phyloP scores from a whole-genome alignment of 1,140 invertebrate species.

The Dryas iulia region DNA sequence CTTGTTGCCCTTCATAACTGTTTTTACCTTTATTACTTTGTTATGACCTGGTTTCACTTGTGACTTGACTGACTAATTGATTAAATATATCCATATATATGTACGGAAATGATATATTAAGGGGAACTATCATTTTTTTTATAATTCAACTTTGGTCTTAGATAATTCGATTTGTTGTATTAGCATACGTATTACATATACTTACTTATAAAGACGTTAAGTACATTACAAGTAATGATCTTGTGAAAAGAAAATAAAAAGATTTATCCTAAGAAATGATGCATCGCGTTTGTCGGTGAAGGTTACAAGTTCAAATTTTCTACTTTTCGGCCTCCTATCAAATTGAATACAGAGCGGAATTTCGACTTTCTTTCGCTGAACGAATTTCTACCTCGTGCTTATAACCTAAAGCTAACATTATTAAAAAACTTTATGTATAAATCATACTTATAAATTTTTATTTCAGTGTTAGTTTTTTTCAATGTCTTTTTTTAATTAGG shows the following conservation, averaged over 20 bases:
- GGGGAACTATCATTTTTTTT: too few species aligned
- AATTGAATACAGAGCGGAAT: too few species aligned
- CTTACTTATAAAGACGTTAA: not conserved
- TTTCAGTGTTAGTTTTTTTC: not conserved
- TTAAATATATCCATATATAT: not conserved
- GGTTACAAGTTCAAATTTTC: too few species aligned
- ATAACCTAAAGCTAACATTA: too few species aligned
- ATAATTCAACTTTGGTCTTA: too few species aligned
- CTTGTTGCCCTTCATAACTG: not conserved
- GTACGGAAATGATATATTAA: not conserved
- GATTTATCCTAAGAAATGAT: too few species aligned
- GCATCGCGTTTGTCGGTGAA: too few species aligned
- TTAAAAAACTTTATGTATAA: too few species aligned
- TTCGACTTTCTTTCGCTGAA: too few species aligned
- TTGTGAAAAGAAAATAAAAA: not conserved
- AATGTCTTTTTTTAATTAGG: not conserved
- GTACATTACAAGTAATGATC: not conserved
- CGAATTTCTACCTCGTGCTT: too few species aligned
- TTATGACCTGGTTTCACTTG: not conserved
- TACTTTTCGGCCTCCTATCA: too few species aligned
- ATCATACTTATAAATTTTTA: too few species aligned
- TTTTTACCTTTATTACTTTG: not conserved
- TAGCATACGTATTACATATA: not conserved
- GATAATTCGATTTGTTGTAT: not conserved
- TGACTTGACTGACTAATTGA: not conserved